phyloP scores from a whole-genome alignment of 2,797 vertebrate genomes.

The Galagoides demidoff region DNA sequence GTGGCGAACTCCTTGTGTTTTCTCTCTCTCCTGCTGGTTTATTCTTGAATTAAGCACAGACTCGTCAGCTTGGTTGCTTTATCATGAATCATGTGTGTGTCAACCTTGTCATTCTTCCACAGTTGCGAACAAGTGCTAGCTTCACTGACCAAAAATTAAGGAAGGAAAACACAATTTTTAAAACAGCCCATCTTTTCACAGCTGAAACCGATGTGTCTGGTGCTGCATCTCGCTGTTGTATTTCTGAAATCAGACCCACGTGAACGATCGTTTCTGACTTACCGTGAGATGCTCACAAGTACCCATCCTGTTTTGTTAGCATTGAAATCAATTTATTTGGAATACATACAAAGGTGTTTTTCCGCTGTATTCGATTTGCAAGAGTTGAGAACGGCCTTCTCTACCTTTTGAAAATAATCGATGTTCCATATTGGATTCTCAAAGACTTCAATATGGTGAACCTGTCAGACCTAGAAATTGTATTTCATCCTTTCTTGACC shows the following conservation, averaged over 20 bases:
- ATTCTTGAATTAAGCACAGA: constrained; percentile 89
- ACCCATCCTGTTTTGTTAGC: constrained; percentile 82
- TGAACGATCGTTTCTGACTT: constrained; percentile 81
- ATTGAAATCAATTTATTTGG: constrained; percentile 83
- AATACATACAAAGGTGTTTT: constrained; percentile 73
- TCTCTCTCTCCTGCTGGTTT: constrained; percentile 84
- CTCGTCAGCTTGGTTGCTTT: constrained; percentile 86
- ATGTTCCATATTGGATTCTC: constrained; percentile 79
- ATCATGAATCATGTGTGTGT: constrained; percentile 81
- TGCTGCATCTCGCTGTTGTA: constrained; percentile 86
- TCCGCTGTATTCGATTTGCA: constrained; percentile 83
- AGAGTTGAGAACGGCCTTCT: constrained; percentile 59
- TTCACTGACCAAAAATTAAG: constrained; percentile 87
- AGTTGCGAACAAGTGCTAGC: constrained; percentile 87
- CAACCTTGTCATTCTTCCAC: constrained; percentile 85
- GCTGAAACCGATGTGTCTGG: constrained; percentile 84
- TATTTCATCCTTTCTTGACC: constrained; percentile 74
- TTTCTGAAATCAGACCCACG: constrained; percentile 84
- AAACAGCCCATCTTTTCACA: constrained; percentile 51
- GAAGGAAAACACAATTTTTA: constrained; percentile 70
- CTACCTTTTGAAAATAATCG: constrained; percentile 80
- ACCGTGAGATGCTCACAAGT: constrained; percentile 76
- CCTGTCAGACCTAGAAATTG: constrained; percentile 75
- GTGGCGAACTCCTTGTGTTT: constrained; percentile 73
- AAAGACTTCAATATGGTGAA: constrained; percentile 80